Conservation (phyloP, 2,888 invertebrate genomes). For the Trichopria drosophilae region DNA sequence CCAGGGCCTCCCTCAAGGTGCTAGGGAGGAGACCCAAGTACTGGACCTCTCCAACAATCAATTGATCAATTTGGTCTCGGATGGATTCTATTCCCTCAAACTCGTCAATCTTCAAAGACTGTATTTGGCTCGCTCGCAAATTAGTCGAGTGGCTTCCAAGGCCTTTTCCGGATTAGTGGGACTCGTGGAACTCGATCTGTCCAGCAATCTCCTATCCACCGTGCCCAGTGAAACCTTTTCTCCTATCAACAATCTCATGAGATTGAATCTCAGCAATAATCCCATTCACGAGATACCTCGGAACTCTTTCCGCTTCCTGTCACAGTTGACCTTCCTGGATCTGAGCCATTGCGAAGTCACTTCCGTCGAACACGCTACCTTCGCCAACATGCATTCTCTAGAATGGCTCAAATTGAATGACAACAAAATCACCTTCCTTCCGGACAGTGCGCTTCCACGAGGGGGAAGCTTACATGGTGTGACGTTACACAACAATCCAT, state of each 20-base stretch:
- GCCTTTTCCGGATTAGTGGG: conserved; percentile 85
- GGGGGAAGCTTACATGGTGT: conserved; percentile 83
- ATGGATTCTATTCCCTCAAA: conserved; percentile 77
- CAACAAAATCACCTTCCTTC: conserved; percentile 74
- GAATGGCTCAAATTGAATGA: conserved; percentile 85
- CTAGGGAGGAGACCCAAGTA: conserved; percentile 85
- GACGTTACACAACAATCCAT: conserved; percentile 82
- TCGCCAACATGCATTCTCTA: conserved; percentile 76
- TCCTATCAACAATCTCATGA: conserved; percentile 80
- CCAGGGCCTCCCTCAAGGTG: conserved; percentile 74
- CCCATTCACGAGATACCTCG: conserved; percentile 75
- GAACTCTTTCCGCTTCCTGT: conserved; percentile 74
- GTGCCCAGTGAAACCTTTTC: conserved; percentile 81
- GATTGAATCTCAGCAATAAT: conserved; percentile 78
- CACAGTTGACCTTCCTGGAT: conserved; percentile 78
- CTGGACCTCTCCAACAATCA: conserved; percentile 84
- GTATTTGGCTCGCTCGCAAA: conserved; percentile 76
- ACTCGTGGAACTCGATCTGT: conserved; percentile 85
- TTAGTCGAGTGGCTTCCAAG: conserved; percentile 76
- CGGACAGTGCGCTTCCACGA: conserved; percentile 57
- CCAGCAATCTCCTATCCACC: conserved; percentile 75
- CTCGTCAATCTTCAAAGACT: conserved; percentile 86
- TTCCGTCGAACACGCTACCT: conserved; percentile 76
- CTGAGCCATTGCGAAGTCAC: conserved; percentile 80
- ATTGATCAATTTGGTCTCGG: conserved; percentile 75